A percentile compares a stretch with the other conserved stretches of the same genome.
phyloP scores from a whole-genome alignment of 1,140 invertebrate genomes.

The Platyscapa corneri region DNA sequence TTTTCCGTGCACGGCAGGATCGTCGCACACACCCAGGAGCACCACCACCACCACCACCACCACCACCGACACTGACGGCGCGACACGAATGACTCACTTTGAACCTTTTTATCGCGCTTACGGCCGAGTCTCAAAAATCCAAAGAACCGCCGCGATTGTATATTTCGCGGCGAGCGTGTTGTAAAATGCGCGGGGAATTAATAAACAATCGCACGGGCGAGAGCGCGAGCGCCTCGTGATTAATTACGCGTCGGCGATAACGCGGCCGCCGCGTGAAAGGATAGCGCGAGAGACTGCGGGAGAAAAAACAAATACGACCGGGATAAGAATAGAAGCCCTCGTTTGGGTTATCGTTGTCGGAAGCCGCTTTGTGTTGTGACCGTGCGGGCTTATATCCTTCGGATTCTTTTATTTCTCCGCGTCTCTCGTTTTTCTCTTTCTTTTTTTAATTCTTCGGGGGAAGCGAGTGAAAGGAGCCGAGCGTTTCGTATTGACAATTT shows the following conservation, averaged over 20 bases:
- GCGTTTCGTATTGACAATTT: not conserved
- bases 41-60: no score
- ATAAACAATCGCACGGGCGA: constrained; percentile 33
- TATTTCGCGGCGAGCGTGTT: not conserved
- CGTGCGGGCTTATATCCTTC: constrained; percentile 20
- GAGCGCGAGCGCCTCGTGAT: constrained; percentile 20
- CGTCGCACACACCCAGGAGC: no score
- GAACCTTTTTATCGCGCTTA: not conserved
- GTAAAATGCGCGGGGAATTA: not conserved
- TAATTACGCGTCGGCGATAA: constrained; percentile 47
- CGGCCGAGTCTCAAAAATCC: not conserved
- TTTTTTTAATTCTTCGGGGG: not conserved
- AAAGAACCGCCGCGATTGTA: not conserved
- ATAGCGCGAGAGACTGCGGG: not conserved
- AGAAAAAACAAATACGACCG: constrained; percentile 20
- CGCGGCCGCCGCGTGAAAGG: constrained; percentile 17
- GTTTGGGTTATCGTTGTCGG: constrained; percentile 48
- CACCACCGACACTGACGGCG: no score
- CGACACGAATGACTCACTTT: not conserved
- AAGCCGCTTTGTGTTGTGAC: constrained; percentile 38
- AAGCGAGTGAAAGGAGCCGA: not conserved
- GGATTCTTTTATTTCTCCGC: not conserved
- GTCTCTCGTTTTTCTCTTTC: not conserved
- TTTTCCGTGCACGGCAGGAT: no score
- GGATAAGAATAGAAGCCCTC: constrained; percentile 49